Conservation (phyloP, 2,888 invertebrate species). For the Dilophus febrilis region DNA sequence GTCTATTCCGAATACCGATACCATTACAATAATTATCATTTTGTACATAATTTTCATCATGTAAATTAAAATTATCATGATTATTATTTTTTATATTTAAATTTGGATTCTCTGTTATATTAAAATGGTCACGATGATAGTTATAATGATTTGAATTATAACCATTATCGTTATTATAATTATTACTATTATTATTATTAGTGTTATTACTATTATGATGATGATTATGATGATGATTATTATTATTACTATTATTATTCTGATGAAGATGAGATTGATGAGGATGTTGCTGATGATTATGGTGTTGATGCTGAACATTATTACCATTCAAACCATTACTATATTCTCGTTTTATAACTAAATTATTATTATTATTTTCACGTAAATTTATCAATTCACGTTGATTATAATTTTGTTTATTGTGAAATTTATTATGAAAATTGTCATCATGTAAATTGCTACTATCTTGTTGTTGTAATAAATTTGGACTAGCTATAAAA, state of each 20-base stretch:
- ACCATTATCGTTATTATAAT: not conserved
- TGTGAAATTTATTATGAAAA: conserved; percentile 8
- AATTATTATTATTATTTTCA: conserved; percentile 19
- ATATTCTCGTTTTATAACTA: not conserved
- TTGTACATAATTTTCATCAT: conserved; percentile 17
- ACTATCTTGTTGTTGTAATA: conserved; percentile 18
- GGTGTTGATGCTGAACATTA: conserved; percentile 14
- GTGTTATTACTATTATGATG: conserved; percentile 10
- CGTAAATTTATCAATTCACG: conserved; percentile 27
- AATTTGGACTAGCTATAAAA: conserved; percentile 18
- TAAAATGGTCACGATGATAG: conserved; percentile 23
- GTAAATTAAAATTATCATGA: conserved; percentile 19
- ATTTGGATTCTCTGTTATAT: conserved; percentile 30
- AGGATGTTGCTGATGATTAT: conserved; percentile 11
- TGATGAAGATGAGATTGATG: too few species aligned
- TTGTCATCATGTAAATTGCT: conserved; percentile 15
- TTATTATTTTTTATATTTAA: conserved; percentile 20
- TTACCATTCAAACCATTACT: too few species aligned
- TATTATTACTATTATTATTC: conserved; percentile 18
- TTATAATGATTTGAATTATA: not conserved
- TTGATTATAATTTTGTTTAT: conserved; percentile 13
- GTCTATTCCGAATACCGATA: conserved; percentile 10
- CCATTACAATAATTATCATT: conserved; percentile 20
- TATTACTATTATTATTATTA: conserved; percentile 9
- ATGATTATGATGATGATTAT: conserved; percentile 8